Evolutionary conservation across 2,113 vertebrate genomes (phyloP), one percentile per base, ranked within the genome.

Genomic region (Semicossyphus pulcher): DNA sequence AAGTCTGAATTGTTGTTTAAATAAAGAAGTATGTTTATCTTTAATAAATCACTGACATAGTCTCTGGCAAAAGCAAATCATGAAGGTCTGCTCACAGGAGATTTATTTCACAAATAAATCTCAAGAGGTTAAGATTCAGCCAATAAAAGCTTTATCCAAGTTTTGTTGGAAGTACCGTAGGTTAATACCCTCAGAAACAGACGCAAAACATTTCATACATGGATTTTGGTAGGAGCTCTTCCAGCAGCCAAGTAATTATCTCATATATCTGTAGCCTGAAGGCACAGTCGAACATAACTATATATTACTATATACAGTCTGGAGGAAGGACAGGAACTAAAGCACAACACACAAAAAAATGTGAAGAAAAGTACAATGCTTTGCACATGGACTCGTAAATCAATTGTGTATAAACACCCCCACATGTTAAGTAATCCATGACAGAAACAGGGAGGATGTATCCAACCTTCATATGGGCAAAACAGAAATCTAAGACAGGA

Each of bases 261-360:
- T 86, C 64, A 81, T 86, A 86, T 87, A 59, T 45, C 48, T 87
- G 47, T 77, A 79, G 80, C 90, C 83, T 71, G 58, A 47, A 64
- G 89, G 71, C 70, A 67, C 16, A 47, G 65, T 54, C 28, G 58
- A 72, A 76, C 44, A 71, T 10, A 39, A 80, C 28, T 53, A 59
- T 45, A 73, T 76, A 66, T 70, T 72, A 60, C 59, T 28, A 26
- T 28, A 59, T 12, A 16, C 20, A 28, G 56, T n/a, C 73, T 23
- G 41, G 1, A 53, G 65, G 41, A 18, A 56, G 45, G 42, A 28
- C 21, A 10, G 53, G 18, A 44, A 29, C 63, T 37, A 21, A 61
- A 56, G 23, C 7, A 39, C 47, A 28, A 51, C 60, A 65, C 44
- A 42, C 39, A 62, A 26, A 74, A 36, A 70, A 29, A 74, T 54